These are phyloP conservation scores for Drusus annulatus DNA, from an alignment of 1,140 invertebrate species.

Conservation along the genomic window DNA sequence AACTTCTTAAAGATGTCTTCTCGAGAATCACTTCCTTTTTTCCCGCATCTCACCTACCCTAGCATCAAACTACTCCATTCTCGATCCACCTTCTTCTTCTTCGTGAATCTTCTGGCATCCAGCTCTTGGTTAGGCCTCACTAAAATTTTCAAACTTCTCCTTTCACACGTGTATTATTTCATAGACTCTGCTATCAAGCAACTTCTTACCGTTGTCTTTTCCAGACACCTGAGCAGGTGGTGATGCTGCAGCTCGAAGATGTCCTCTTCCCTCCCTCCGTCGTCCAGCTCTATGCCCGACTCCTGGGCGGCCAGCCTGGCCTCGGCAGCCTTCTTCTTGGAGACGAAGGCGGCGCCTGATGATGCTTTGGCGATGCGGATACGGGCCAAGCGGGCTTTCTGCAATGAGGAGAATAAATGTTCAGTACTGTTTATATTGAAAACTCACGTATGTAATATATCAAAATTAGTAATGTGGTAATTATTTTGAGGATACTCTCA, in stretches of 20 bases:
- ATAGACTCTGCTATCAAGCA: no score
- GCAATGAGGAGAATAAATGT: slow-evolving; percentile 68
- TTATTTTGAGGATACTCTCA: no score
- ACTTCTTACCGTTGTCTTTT: slow-evolving; percentile 93
- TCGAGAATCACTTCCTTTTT: no score
- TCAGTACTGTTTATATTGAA: not conserved
- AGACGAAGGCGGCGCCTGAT: slow-evolving; percentile 98
- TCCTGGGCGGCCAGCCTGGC: slow-evolving; percentile 92
- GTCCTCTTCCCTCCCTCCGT: slow-evolving; percentile 92
- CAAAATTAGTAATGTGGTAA: not conserved
- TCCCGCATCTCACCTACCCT: no score
- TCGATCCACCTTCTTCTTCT: no score
- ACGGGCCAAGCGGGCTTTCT: slow-evolving; percentile 98
- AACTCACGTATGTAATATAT: not conserved
- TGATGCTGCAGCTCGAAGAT: slow-evolving; percentile 99
- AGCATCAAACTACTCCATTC: no score
- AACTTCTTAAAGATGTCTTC: slow-evolving; percentile 90
- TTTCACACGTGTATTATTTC: no score
- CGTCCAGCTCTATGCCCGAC: slow-evolving; percentile 90
- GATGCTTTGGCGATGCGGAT: slow-evolving; percentile 99
- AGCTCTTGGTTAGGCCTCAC: no score
- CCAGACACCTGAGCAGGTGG: slow-evolving; percentile 96
- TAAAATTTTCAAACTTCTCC: no score
- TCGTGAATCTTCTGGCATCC: no score
- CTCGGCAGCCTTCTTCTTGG: slow-evolving; percentile 99